Evolutionary conservation across 1,140 invertebrate species (phyloP), one percentile per base, ranked within the genome.

Genomic region (Stenopsyche tienmushanensis): DNA sequence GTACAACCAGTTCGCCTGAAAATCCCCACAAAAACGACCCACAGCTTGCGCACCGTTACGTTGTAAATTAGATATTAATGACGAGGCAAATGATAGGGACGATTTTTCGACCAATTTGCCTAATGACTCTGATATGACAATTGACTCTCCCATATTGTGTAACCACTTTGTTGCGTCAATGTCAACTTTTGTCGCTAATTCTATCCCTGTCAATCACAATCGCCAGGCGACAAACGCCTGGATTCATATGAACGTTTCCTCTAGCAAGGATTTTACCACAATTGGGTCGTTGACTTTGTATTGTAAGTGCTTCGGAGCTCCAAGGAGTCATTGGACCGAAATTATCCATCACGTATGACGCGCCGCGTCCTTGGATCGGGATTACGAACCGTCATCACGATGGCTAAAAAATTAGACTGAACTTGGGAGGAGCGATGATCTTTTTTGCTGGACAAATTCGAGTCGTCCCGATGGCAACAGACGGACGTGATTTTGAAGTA

Each of bases 91-190:
- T 21, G 23, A 26, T 53, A 5, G 50, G 17, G 50, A 53, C 23
- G 50, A 53, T 53, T 55, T 55, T 55, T 55, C 15, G 15, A 55
- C 53, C 53, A 55, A 55, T 55, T 55, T 55, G 53, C 15, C 15
- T 39, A 55, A 55, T 13, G 29, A 55, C 29, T 13, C 10, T 39
- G 29, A 55, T 55, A 55, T 24, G 53, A 55, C 53, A 55, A 55
- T 55, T 55, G 53, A 24, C 21, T 50, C n/a, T 50, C n/a, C 1
- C 20, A 10, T 50, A 55, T 55, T 55, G 53, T 55, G 34, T 55
- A 55, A 55, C 53, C 17, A 1, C 20, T 34, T 34, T 25, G 53
- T 55, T 55, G 29, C 53, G 53, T 55, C 53, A 55, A 55, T 55
- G 53, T 55, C 53, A 55, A 55, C 25, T 55, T 55, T 55, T 55